phyloP scores from a whole-genome alignment of 2,888 invertebrate species.

The Corythucha ciliata region DNA sequence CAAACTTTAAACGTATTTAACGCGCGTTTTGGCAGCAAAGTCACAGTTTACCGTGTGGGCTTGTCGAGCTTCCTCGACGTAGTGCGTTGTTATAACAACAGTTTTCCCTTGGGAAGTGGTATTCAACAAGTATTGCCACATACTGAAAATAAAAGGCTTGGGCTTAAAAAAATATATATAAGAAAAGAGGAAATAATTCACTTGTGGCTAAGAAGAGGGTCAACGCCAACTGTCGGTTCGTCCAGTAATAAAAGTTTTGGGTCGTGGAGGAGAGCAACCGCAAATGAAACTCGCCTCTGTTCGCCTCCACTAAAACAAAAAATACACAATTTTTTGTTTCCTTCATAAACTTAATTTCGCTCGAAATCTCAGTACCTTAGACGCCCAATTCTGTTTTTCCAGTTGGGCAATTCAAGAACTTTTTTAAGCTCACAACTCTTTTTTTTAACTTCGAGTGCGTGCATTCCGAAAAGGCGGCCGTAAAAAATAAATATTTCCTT shows the following conservation, averaged over 20 bases:
- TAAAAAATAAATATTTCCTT: conserved; percentile 46
- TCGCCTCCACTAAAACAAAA: conserved; percentile 61
- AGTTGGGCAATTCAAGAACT: conserved; percentile 34
- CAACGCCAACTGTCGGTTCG: conserved; percentile 90
- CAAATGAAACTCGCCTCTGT: conserved; percentile 78
- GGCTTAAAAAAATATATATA: not conserved
- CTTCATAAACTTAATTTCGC: not conserved
- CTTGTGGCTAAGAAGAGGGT: conserved; percentile 57
- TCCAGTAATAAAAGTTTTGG: conserved; percentile 82
- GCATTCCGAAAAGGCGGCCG: conserved; percentile 45
- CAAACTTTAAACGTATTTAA: conserved; percentile 5
- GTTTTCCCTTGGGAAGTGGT: conserved; percentile 62
- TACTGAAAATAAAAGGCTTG: conserved; percentile 48
- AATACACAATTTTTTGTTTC: too few species aligned
- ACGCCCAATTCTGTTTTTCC: conserved; percentile 32
- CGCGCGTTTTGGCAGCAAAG: not conserved
- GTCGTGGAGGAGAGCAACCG: conserved; percentile 77
- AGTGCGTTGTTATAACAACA: conserved; percentile 88
- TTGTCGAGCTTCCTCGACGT: conserved; percentile 83
- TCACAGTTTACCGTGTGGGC: conserved; percentile 24
- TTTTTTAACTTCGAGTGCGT: conserved; percentile 34
- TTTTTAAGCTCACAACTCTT: conserved; percentile 32
- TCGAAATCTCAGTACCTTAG: conserved; percentile 33
- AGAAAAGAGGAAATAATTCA: conserved; percentile 11
- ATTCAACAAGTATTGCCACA: conserved; percentile 75